Conservation (phyloP, 2,888 invertebrate species). For the Protonemura montana region DNA sequence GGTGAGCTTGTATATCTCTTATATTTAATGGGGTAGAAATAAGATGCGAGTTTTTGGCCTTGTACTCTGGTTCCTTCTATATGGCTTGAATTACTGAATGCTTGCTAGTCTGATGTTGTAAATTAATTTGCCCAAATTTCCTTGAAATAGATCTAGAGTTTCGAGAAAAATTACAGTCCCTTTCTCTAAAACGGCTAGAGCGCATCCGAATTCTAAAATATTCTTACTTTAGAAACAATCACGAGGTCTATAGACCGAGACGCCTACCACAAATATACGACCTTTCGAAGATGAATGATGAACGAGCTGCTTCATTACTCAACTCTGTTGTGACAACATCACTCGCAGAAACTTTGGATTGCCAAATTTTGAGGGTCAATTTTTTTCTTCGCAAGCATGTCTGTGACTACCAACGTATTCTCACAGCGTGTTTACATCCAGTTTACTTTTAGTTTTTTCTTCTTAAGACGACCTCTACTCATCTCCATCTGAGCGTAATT, state of each 20-base stretch:
- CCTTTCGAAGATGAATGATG: constrained; percentile 4
- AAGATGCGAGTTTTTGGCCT: background rate
- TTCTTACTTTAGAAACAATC: background rate
- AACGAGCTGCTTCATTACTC: background rate
- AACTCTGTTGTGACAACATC: background rate
- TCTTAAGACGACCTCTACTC: no score
- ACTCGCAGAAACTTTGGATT: background rate
- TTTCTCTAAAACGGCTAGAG: background rate
- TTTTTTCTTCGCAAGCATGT: background rate
- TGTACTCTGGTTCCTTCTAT: background rate
- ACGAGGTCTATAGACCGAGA: background rate
- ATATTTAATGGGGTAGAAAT: background rate
- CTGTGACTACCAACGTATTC: no score
- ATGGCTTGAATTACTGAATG: no score
- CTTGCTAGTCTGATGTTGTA: no score
- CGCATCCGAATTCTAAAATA: background rate
- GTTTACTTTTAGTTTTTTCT: background rate
- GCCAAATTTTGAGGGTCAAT: background rate
- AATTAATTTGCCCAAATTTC: background rate
- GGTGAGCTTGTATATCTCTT: background rate
- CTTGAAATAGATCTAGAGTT: no score
- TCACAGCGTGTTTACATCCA: background rate
- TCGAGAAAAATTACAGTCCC: no score
- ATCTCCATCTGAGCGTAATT: no score
- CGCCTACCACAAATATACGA: background rate